A percentile compares a stretch with the other conserved stretches of the same genome.
These are phyloP conservation scores for Vombatus ursinus DNA, from an alignment of 2,113 vertebrate species.

Conservation along the genomic window DNA sequence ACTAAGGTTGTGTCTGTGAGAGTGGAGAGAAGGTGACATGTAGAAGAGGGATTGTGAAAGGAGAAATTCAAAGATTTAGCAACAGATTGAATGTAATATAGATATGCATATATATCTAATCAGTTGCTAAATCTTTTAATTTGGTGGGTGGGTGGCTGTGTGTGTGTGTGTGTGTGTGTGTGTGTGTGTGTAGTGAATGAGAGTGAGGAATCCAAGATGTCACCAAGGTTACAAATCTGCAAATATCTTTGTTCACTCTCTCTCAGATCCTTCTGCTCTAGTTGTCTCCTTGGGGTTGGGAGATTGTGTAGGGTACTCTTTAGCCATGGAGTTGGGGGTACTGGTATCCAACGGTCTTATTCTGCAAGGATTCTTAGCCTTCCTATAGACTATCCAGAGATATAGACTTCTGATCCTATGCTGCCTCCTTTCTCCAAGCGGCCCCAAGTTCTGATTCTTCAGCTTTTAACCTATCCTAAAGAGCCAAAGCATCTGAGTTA, in stretches of 20 bases:
- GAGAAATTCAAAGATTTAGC: background rate
- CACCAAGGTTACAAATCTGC: background rate
- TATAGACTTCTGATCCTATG: background rate
- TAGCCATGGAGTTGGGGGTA: background rate
- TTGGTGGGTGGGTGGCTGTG: background rate
- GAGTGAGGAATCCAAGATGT: background rate
- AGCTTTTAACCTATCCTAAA: background rate
- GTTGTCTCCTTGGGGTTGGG: constrained; percentile 4
- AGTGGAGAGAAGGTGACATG: background rate
- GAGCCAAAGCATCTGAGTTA: background rate
- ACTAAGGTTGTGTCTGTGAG: background rate
- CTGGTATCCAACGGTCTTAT: background rate
- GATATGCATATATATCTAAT: background rate
- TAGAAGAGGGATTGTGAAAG: background rate
- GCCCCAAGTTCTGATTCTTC: background rate
- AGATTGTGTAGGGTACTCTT: background rate
- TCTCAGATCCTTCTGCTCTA: constrained; percentile 11
- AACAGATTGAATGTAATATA: background rate
- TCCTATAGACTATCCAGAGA: background rate
- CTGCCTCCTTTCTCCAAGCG: background rate
- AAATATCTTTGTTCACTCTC: constrained; percentile 23
- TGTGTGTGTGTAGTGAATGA: background rate
- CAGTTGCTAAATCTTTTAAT: background rate
- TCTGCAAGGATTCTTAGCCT: background rate
- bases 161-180: background rate